phyloP scores from a whole-genome alignment of 1,140 invertebrate species.

The Anoplophora glabripennis region DNA sequence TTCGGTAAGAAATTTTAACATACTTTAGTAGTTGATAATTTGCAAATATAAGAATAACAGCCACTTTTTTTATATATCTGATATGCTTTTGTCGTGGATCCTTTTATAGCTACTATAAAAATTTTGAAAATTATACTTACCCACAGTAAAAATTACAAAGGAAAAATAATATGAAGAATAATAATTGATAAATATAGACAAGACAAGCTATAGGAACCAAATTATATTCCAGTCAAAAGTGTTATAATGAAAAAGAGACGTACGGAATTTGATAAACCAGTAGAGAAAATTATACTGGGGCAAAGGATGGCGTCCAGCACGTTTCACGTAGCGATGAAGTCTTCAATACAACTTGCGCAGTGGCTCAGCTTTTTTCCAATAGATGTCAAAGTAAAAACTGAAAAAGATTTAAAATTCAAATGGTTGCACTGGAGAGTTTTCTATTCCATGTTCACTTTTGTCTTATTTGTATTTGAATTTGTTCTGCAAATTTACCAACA shows the following conservation, averaged over 20 bases:
- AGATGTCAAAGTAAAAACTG: not conserved
- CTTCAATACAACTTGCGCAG: not conserved
- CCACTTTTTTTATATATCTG: too few relatives aligned
- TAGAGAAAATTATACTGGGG: constrained; percentile 2
- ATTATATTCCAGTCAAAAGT: constrained; percentile 10
- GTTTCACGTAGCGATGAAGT: not conserved
- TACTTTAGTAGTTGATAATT: too few relatives aligned
- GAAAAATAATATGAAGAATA: too few relatives aligned
- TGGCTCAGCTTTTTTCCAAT: constrained; percentile 6
- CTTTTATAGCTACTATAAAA: too few relatives aligned
- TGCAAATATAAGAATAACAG: too few relatives aligned
- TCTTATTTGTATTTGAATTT: constrained; percentile 3
- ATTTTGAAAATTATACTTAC: too few relatives aligned
- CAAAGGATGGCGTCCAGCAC: not conserved
- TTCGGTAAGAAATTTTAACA: too few relatives aligned
- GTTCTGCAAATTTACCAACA: not conserved
- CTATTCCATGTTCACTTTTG: not conserved
- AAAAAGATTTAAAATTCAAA: not conserved
- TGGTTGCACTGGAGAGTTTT: constrained; percentile 7
- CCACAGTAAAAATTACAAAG: too few relatives aligned
- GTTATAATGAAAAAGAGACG: not conserved
- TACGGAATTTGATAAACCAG: not conserved
- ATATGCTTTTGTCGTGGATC: too few relatives aligned
- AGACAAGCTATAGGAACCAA: too few relatives aligned
- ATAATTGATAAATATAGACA: too few relatives aligned